phyloP scores from a whole-genome alignment of 2,888 invertebrate species.

The Xylophagus ater region DNA sequence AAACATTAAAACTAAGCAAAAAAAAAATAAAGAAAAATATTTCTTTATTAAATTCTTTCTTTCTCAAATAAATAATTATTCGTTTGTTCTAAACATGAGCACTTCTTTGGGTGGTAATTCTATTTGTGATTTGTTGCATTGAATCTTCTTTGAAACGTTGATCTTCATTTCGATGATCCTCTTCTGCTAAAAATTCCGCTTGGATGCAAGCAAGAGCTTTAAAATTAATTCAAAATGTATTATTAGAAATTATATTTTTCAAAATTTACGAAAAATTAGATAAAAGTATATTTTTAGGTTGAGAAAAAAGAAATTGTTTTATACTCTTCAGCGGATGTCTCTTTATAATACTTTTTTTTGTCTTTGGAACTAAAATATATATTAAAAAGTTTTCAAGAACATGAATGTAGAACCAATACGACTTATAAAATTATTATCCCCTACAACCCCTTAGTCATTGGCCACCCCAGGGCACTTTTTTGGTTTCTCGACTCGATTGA shows the following conservation, averaged over 20 bases:
- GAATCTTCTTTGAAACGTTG: conserved; percentile 3
- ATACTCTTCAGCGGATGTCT: background rate
- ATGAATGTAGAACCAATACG: background rate
- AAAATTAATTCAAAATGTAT: background rate
- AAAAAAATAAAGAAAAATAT: no score
- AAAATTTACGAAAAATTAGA: background rate
- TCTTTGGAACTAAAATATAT: background rate
- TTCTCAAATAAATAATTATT: no score
- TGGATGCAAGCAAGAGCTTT: conserved; percentile 12
- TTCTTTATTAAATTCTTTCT: no score
- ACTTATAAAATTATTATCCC: no score
- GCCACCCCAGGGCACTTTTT: no score
- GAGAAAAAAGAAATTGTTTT: no score
- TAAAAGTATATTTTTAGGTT: no score
- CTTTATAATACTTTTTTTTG: background rate
- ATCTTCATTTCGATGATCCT: conserved; percentile 1
- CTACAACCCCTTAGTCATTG: no score
- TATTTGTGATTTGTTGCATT: conserved; percentile 7
- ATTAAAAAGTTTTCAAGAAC: background rate
- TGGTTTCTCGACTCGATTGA: no score
- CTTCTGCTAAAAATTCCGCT: conserved; percentile 5
- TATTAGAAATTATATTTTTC: background rate
- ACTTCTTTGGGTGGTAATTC: background rate
- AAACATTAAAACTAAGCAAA: no score
- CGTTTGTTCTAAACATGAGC: background rate